Conservation (phyloP, 2,888 invertebrate genomes). For the Anthrax anthrax region DNA sequence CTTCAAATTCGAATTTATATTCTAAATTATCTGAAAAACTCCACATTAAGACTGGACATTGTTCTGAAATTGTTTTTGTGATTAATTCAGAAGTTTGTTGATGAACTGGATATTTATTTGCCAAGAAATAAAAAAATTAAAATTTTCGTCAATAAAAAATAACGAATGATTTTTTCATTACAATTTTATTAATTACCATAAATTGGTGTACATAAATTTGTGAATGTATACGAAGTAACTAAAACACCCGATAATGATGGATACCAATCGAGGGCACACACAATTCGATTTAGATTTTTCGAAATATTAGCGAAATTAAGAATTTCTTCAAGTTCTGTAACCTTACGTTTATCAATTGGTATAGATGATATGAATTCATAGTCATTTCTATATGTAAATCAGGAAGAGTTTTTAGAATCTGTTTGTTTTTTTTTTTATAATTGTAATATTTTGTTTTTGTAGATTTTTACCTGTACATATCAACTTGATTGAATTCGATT, state of each 20-base stretch:
- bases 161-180: not conserved
- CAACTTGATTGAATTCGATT: conserved; percentile 33
- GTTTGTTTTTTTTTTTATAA: no score
- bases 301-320: conserved; percentile 50
- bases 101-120: conserved; percentile 30
- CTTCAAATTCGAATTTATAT: conserved; percentile 54
- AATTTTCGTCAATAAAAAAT: not conserved
- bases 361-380: conserved; percentile 24
- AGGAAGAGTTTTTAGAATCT: no score
- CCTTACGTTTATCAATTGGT: conserved; percentile 21
- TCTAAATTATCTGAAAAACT: conserved; percentile 53
- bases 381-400: conserved; percentile 23
- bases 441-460: no score
- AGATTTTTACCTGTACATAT: conserved; percentile 32
- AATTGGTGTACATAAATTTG: conserved; percentile 22
- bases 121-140: conserved; percentile 6
- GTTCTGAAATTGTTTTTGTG: conserved; percentile 42
- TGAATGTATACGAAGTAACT: conserved; percentile 49
- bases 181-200: not conserved
- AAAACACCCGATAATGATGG: conserved; percentile 54
- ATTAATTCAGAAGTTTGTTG: no score
- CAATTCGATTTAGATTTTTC: conserved; percentile 48
- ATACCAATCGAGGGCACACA: conserved; percentile 54
- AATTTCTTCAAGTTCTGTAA: conserved; percentile 30
- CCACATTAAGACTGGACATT: conserved; percentile 59